A percentile compares a stretch with the other conserved stretches of the same genome.
phyloP scores from a whole-genome alignment of 2,888 invertebrate species.

The Taphrorychus bicolor region DNA sequence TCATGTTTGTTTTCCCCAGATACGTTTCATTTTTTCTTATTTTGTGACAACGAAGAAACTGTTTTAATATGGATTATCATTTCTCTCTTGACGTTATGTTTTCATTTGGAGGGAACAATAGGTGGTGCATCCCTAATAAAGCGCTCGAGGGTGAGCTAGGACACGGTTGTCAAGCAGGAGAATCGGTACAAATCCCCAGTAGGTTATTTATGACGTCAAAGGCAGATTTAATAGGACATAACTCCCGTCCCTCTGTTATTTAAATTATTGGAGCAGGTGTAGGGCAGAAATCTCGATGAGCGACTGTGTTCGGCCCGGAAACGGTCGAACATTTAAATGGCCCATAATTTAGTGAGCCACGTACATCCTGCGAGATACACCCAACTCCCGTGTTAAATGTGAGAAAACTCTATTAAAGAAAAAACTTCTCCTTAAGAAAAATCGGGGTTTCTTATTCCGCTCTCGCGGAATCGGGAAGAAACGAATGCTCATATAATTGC shows the following conservation, averaged over 20 bases:
- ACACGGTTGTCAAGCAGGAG: not conserved
- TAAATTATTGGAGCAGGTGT: conserved; percentile 47
- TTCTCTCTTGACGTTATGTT: too few relatives aligned
- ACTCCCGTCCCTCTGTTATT: conserved; percentile 42
- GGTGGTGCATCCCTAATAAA: too few relatives aligned
- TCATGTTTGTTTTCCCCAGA: too few relatives aligned
- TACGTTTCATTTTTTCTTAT: not conserved
- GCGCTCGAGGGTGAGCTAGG: not conserved
- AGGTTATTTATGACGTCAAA: conserved; percentile 25
- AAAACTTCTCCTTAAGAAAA: too few relatives aligned
- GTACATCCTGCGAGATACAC: not conserved
- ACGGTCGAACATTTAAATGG: conserved; percentile 31
- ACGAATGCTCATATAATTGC: not conserved
- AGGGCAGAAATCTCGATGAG: conserved; percentile 31
- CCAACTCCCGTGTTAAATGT: not conserved
- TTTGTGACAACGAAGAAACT: too few relatives aligned
- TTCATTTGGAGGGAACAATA: too few relatives aligned
- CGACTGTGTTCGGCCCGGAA: conserved; percentile 22
- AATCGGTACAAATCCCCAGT: too few relatives aligned
- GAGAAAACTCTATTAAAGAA: not conserved
- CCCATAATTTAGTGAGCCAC: conserved; percentile 9
- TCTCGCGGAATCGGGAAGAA: not conserved
- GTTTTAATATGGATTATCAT: too few relatives aligned
- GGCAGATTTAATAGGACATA: conserved; percentile 39
- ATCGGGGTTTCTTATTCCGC: too few relatives aligned